Base-by-base conservation (phyloP, 2,113 vertebrate species). In the Heterochromis multidens region DNA sequence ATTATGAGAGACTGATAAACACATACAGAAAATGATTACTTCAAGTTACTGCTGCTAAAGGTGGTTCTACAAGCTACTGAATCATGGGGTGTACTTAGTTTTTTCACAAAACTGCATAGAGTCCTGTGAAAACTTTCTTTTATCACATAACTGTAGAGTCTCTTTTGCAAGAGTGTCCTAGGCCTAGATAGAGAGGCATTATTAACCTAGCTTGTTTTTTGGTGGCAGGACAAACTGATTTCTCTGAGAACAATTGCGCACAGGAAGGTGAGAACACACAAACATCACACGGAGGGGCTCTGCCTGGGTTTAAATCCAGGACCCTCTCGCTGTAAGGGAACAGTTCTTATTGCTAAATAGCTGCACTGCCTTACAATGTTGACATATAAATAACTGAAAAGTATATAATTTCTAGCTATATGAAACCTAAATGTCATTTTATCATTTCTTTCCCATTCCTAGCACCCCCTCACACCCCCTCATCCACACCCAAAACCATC, bases 351-450 rank as follows among this genome's bases (percentile, higher is more conserved):
- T 0, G 5, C 27, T 74, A 27, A 54, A 46, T 17, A 37, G 29
- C 54, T 79, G 14, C 77, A 85, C 12, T n/a, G 27, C 46, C 6
- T 59, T 86, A 17, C 81, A 63, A 59, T 54, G 5, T 60, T 86
- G 27, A 33, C 72, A 82, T 70, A 86, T 16, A 78, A 86, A 76
- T 33, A 74, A 74, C 54, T 49, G 6, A 74, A 54, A 74, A 74
- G 46, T 81, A 56, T 46, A 14, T 12, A 25, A 33, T 52, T 89
- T 84, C 33, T 60, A 65, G 35, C 62, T 79, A 25, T 29, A 81
- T 76, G 63, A 84, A 80, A 70, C 54, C 59, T 81, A 81, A 82
- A 82, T 65, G 78, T 77, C 16, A 81, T 84, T 79, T 82, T 61
- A 82, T 74, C 29, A 72, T 65, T 67, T 76, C 27, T 65, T 72